Conservation (phyloP, 2,888 invertebrate species). For the Oithona nana region DNA sequence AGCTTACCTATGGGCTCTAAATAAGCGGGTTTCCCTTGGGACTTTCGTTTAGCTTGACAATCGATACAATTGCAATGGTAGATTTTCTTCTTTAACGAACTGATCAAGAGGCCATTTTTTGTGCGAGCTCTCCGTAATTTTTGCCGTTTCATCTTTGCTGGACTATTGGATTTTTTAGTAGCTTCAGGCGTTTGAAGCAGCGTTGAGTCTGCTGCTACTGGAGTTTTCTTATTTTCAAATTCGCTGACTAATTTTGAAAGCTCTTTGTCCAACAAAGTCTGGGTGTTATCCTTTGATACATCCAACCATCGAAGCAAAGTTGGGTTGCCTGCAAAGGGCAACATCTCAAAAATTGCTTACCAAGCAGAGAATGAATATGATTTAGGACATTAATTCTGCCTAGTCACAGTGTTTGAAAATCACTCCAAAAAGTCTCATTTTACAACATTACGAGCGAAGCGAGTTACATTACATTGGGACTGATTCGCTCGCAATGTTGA, state of each 20-base stretch:
- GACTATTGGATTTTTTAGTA: neutral
- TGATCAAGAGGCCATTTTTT: neutral
- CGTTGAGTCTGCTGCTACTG: neutral
- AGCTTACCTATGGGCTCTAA: neutral
- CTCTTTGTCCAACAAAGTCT: neutral
- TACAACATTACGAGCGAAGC: too few species aligned
- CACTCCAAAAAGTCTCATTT: too few species aligned
- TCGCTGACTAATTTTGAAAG: neutral
- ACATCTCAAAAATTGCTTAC: too few species aligned
- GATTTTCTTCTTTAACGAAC: neutral
- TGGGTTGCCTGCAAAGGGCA: too few species aligned
- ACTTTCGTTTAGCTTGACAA: neutral
- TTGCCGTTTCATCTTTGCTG: neutral
- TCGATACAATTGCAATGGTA: slow-evolving; percentile 10
- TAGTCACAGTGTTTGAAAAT: too few species aligned
- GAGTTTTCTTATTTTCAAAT: neutral
- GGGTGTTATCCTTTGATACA: neutral
- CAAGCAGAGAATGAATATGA: too few species aligned
- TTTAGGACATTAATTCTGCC: too few species aligned
- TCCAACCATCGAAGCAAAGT: too few species aligned
- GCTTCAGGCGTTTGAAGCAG: neutral
- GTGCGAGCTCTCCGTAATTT: neutral
- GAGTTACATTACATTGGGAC: too few species aligned
- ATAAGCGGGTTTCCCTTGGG: neutral
- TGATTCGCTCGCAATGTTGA: too few species aligned